A percentile compares a stretch with the other conserved stretches of the same genome.
phyloP scores from a whole-genome alignment of 2,797 vertebrate genomes.

The Tamandua tetradactyla region DNA sequence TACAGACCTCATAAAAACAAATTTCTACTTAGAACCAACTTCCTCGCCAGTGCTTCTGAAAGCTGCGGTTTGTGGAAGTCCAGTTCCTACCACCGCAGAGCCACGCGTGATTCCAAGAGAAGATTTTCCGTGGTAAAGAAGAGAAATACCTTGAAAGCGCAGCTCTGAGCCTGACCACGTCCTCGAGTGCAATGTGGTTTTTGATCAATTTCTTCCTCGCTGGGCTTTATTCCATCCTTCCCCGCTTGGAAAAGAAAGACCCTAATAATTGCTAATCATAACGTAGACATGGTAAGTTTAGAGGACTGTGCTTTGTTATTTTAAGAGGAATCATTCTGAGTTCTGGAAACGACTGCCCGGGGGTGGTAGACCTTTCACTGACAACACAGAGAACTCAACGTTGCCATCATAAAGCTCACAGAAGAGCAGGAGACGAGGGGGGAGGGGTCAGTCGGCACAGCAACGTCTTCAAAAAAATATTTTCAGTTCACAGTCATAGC shows the following conservation, averaged over 20 bases:
- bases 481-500: neutral
- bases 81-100: neutral
- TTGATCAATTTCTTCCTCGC: constrained; percentile 27
- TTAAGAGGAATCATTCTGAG: constrained; percentile 48
- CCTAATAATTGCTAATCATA: neutral
- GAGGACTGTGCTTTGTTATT: neutral
- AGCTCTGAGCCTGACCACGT: neutral
- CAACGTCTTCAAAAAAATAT: neutral
- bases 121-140: neutral
- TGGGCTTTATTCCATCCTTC: neutral
- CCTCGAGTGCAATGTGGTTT: neutral
- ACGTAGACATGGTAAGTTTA: neutral
- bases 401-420: neutral
- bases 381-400: neutral
- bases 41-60: constrained; percentile 41
- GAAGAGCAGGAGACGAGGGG: neutral
- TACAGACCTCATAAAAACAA: constrained; percentile 50
- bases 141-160: neutral
- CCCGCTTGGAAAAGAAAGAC: constrained; percentile 37
- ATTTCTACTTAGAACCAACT: constrained; percentile 26
- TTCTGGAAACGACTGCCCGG: neutral
- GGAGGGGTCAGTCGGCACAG: neutral
- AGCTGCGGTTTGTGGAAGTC: neutral
- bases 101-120: neutral
- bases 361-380: neutral